Evolutionary conservation across 2,113 vertebrate genomes (phyloP).

Genomic region (Trachemys scripta): DNA sequence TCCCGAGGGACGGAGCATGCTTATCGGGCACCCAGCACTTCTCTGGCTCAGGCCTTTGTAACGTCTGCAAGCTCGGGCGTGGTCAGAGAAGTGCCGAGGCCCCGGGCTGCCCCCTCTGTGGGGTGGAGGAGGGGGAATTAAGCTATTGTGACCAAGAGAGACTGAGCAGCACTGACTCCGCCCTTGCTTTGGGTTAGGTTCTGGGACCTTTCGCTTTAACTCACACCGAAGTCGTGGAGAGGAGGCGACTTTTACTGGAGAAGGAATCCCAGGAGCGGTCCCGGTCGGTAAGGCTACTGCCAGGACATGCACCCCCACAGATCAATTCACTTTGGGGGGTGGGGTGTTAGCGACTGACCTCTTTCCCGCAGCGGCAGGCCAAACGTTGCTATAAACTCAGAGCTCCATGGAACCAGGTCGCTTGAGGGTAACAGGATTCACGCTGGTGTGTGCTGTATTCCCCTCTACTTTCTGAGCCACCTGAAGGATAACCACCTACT

Average conservation of each 20-base stretch:
- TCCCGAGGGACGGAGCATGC: too few species aligned
- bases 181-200: constrained; percentile 69
- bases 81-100: not conserved
- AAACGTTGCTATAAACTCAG: not conserved
- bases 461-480: not conserved
- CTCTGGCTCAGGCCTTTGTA: not conserved
- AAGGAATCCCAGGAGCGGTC: constrained; percentile 61
- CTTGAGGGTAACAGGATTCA: not conserved
- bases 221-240: constrained; percentile 86
- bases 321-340: not conserved
- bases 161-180: not conserved
- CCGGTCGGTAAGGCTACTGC: constrained; percentile 62
- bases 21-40: not conserved
- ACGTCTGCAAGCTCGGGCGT: not conserved
- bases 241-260: constrained; percentile 80
- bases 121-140: not conserved
- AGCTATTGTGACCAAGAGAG: not conserved
- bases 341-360: not conserved
- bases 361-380: not conserved
- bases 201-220: constrained; percentile 84
- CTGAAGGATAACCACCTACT: not conserved
- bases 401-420: not conserved
- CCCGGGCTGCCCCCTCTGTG: not conserved
- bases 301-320: not conserved
- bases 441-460: not conserved